Conservation (phyloP, 30 jellyfish, hydroid and myxozoan species). For the Aurelia aurita region DNA sequence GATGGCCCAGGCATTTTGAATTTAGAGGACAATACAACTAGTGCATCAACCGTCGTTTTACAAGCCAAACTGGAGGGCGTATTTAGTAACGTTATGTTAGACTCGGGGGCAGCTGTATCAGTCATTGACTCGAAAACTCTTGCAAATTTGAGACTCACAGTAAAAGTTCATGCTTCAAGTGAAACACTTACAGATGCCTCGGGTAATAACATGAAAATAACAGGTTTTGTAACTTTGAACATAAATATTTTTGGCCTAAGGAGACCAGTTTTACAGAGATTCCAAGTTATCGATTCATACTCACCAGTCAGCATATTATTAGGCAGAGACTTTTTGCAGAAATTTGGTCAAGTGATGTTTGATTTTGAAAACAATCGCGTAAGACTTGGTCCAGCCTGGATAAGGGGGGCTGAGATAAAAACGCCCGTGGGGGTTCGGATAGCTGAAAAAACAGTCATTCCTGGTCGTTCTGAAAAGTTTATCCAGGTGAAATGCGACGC, state of each 20-base stretch:
- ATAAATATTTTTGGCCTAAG: slow-evolving; percentile 15
- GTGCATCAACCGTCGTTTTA: too few relatives aligned
- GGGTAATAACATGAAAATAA: slow-evolving; percentile 61
- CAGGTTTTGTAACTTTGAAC: slow-evolving; percentile 32
- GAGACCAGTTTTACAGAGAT: slow-evolving; percentile 11
- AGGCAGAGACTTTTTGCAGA: slow-evolving; percentile 37
- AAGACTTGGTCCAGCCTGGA: slow-evolving; percentile 45
- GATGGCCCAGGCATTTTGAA: slow-evolving; percentile 20
- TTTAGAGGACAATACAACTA: slow-evolving; percentile 14
- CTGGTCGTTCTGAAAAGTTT: slow-evolving; percentile 40
- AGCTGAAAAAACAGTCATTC: slow-evolving; percentile 16
- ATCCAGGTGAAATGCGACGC: slow-evolving; percentile 18
- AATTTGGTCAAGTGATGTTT: too few relatives aligned
- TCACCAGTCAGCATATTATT: slow-evolving; percentile 1
- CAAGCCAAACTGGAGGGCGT: too few relatives aligned
- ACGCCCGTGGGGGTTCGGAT: slow-evolving; percentile 26
- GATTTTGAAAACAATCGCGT: slow-evolving; percentile 39
- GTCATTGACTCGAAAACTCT: too few relatives aligned
- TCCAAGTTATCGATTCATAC: slow-evolving; percentile 14
- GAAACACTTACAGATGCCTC: too few relatives aligned
- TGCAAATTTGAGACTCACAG: too few relatives aligned
- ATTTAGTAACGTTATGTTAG: too few relatives aligned
- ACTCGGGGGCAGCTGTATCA: too few relatives aligned
- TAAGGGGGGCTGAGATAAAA: slow-evolving; percentile 39
- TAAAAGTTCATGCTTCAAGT: too few relatives aligned